Evolutionary conservation across 2,797 vertebrate genomes (phyloP), one percentile per base, ranked within the genome.

Genomic region (Cottoperca gobio): DNA sequence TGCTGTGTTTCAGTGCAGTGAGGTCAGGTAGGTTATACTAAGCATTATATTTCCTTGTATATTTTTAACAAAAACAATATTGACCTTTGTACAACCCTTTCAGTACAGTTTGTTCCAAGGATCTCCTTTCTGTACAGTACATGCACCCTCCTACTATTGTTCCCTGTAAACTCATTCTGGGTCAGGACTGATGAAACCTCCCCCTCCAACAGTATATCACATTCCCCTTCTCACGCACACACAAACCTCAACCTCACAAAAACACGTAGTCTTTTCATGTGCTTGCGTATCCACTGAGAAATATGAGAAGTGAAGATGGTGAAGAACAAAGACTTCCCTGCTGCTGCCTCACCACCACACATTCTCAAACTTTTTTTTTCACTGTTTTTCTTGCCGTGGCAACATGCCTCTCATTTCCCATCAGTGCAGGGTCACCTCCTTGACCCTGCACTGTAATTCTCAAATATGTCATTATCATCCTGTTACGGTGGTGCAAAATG

Each of bases 321-420:
- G 70, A 74, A 84, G 85, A 81, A 85, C 82, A 90, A 78, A 90
- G 82, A 75, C 53, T 67, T 81, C 74, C 73, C 86, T 73, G 45
- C 73, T 46, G 73, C 65, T 62, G 43, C 46, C 67, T 71, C 61
- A 67, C 79, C 82, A 66, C 39, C 63, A 57, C 72, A 78, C 53
- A 48, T 82, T 86, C 58, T 78, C 60, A 1, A 52, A 66, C 62
- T 52, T 68, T 75, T 74, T 50, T 69, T 28, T 14, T 48, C 17
- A 33, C 12, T 26, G 14, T 19, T 21, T 50, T 46, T 37, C 65
- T 75, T 48, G 62, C 68, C 28, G 31, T 75, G 84, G 86, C 79
- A 85, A 70, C 64, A 11, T 71, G 83, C 84, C 81, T 87, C 84
- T 83, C 76, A 76, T 88, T 92, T 93, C 86, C 91, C 89, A 90